Percentiles rank a stretch among this genome's conserved stretches.
These are phyloP conservation scores for Hydrochoerus hydrochaeris DNA, from an alignment of 2,113 vertebrate genomes.

Conservation along the genomic window DNA sequence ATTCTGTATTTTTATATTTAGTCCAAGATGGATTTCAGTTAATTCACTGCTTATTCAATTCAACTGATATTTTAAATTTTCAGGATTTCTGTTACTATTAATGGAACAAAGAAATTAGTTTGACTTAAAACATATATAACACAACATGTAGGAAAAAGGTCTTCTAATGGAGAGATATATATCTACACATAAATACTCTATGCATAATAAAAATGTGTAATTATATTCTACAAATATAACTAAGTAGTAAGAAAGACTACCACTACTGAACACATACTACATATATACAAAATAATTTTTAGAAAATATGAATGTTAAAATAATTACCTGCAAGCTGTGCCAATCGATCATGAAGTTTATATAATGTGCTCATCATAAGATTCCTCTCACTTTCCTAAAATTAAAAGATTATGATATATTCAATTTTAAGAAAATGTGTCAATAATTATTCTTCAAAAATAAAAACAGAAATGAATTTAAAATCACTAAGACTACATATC, in stretches of 20 bases:
- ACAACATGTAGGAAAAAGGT: slow-evolving; percentile 15
- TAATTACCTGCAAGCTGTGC: slow-evolving; percentile 94
- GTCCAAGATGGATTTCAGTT: slow-evolving; percentile 45
- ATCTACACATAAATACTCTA: not conserved
- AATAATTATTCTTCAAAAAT: not conserved
- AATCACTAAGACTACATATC: slow-evolving; percentile 12
- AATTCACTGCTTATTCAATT: slow-evolving; percentile 22
- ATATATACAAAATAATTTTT: slow-evolving; percentile 52
- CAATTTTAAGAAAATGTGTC: slow-evolving; percentile 9
- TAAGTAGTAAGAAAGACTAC: slow-evolving; percentile 20
- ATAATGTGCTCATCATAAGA: slow-evolving; percentile 93
- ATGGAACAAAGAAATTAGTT: not conserved
- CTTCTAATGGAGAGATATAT: not conserved
- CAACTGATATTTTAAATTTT: not conserved
- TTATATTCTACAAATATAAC: slow-evolving; percentile 35
- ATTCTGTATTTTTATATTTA: slow-evolving; percentile 18
- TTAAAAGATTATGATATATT: slow-evolving; percentile 75
- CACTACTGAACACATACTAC: not conserved
- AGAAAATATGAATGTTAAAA: slow-evolving; percentile 64
- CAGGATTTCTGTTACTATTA: slow-evolving; percentile 51
- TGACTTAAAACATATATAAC: slow-evolving; percentile 29
- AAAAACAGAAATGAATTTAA: slow-evolving; percentile 61
- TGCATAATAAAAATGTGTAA: slow-evolving; percentile 45
- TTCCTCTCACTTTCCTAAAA: slow-evolving; percentile 88
- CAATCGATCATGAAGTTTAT: slow-evolving; percentile 95